phyloP scores from a whole-genome alignment of 1,140 invertebrate genomes.

The Drosophila nannoptera region DNA sequence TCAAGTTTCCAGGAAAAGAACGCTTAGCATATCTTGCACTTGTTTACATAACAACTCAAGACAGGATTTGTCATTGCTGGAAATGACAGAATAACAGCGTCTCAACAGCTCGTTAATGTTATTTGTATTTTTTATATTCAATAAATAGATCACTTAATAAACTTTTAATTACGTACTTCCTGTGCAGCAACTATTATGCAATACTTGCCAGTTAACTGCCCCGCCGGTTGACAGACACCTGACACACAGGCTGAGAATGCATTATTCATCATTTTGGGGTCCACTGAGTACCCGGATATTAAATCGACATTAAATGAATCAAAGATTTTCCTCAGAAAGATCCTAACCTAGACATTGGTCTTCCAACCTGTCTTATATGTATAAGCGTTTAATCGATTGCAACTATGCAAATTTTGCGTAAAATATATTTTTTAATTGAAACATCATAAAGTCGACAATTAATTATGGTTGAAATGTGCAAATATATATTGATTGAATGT shows the following conservation, averaged over 20 bases:
- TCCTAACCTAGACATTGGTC: constrained; percentile 7
- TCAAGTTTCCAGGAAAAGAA: neutral
- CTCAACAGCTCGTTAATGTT: constrained; percentile 23
- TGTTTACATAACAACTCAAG: neutral
- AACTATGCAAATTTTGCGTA: constrained; percentile 38
- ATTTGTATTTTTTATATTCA: constrained; percentile 21
- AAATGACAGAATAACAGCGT: constrained; percentile 3
- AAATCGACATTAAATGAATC: constrained; percentile 4
- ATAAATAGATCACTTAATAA: constrained; percentile 44
- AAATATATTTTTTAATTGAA: constrained; percentile 46
- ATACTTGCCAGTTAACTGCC: constrained; percentile 3
- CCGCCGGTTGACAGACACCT: constrained; percentile 11
- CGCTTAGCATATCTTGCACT: too few species aligned
- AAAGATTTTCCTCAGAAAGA: neutral
- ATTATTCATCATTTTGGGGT: constrained; percentile 47
- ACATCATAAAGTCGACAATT: constrained; percentile 48
- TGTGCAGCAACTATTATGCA: constrained; percentile 11
- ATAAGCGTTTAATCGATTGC: constrained; percentile 43
- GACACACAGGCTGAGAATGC: constrained; percentile 40
- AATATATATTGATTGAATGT: constrained; percentile 24
- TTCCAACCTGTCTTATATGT: constrained; percentile 7
- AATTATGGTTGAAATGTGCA: constrained; percentile 23
- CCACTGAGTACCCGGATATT: constrained; percentile 36
- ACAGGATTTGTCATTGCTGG: neutral
- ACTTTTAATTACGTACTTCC: constrained; percentile 50